Conservation (phyloP, 2,113 vertebrate species). For the Antechinus stuartii region DNA sequence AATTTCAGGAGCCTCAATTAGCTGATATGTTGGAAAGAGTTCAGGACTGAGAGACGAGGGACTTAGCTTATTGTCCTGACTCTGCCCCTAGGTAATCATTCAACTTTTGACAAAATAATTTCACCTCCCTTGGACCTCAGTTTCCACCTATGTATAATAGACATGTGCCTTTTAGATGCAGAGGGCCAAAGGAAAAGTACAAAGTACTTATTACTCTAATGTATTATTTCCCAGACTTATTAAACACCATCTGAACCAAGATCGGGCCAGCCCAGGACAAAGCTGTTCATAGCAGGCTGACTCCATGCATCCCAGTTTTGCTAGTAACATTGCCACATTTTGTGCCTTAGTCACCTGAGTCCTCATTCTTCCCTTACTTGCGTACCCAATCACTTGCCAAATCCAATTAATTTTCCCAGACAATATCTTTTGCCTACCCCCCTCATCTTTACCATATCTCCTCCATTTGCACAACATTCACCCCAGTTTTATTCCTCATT, state of each 20-base stretch:
- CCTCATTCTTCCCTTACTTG: background rate
- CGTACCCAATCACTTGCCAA: background rate
- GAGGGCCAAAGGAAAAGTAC: background rate
- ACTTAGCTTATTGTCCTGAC: background rate
- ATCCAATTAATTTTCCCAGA: background rate
- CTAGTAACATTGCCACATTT: background rate
- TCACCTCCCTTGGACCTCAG: background rate
- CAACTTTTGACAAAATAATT: background rate
- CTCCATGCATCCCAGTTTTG: background rate
- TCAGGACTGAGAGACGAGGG: background rate
- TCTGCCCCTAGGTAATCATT: background rate
- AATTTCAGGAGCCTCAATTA: background rate
- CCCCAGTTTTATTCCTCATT: background rate
- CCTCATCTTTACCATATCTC: background rate
- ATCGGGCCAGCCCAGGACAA: background rate
- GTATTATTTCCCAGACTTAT: background rate
- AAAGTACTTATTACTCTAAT: background rate
- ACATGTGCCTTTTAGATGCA: background rate
- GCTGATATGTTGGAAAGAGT: background rate
- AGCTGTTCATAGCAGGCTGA: background rate
- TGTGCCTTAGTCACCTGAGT: background rate
- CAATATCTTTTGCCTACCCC: background rate
- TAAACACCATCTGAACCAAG: background rate
- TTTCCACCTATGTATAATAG: constrained; percentile 21
- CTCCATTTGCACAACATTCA: background rate